A percentile compares a stretch with the other conserved stretches of the same genome.
Evolutionary conservation across 2,797 vertebrate species (phyloP).

Genomic region (Catharus ustulatus): DNA sequence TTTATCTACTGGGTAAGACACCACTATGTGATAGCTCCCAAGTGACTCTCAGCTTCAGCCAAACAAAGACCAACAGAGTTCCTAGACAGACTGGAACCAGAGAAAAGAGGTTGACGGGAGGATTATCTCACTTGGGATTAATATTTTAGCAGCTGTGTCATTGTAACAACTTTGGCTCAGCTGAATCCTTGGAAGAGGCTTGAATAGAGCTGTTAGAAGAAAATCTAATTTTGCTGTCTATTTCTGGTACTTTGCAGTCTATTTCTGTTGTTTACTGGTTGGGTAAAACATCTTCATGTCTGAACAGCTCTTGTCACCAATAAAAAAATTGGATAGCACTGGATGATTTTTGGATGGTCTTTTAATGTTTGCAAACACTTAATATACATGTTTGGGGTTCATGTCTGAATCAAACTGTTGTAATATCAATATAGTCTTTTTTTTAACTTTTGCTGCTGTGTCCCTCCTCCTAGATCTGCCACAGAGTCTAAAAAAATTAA

Average conservation of each 20-base stretch:
- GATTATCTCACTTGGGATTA: neutral
- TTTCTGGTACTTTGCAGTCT: neutral
- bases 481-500: neutral
- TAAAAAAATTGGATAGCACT: neutral
- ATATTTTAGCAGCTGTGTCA: slow-evolving; percentile 25
- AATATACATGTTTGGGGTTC: neutral
- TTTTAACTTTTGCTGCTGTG: neutral
- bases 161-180: neutral
- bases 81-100: slow-evolving; percentile 36
- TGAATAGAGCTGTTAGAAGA: neutral
- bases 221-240: neutral
- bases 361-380: neutral
- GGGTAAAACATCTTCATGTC: neutral
- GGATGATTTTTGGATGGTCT: neutral
- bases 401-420: neutral
- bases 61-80: neutral
- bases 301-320: neutral
- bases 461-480: neutral
- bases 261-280: neutral
- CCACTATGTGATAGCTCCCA: neutral
- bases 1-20: neutral
- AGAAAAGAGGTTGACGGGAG: neutral
- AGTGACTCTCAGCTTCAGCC: neutral
- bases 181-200: neutral
- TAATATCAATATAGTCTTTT: neutral